Base-by-base conservation (phyloP, 2,797 vertebrate genomes). In the Clangula hyemalis region DNA sequence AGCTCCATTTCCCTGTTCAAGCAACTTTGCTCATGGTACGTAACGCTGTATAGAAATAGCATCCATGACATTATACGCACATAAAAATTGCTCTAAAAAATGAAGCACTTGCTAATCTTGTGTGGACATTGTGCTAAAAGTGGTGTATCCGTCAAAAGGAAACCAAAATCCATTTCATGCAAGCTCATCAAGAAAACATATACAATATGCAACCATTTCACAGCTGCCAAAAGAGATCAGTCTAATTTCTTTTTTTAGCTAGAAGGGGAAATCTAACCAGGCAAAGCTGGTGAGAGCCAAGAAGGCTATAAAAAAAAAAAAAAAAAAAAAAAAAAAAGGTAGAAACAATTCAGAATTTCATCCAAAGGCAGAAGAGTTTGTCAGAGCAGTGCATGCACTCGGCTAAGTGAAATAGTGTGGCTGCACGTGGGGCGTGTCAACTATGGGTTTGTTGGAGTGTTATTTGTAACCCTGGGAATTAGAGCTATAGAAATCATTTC, bases 221-320 rank as follows among this genome's bases (percentile, higher is more conserved):
- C 94, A 96, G 90, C 93, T 96, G 95, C 94, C 96, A 96, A 90
- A 93, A 94, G 88, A 94, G 66, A 96, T 95, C 84, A 85, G 72
- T 79, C 89, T 92, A 87, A 82, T 95, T 96, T 93, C 76, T 72
- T 92, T 95, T 95, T 94, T 92, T 96, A 95, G 94, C 92, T 85
- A 60, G 93, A 93, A 90, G 92, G 82, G 64, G 64, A 93, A 94
- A 94, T 68, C 64, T 90, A 97, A 88, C 79, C 53, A 95, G 49
- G 89, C 75, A 95, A 91, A 95, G 76, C 85, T 79, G 61, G 69
- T 95, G 62, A 66, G 74, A 95, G 89, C 60, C 91, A 96, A 94
- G 85, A 94, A 47, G 69, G 57, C 57, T 92, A 74, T 80, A 24
- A 0, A 39, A 45, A 64, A 57, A 70, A 36, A 39, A 53, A 71